Base-by-base conservation (phyloP, 2,888 invertebrate species). In the Schrankia costaestrigalis region DNA sequence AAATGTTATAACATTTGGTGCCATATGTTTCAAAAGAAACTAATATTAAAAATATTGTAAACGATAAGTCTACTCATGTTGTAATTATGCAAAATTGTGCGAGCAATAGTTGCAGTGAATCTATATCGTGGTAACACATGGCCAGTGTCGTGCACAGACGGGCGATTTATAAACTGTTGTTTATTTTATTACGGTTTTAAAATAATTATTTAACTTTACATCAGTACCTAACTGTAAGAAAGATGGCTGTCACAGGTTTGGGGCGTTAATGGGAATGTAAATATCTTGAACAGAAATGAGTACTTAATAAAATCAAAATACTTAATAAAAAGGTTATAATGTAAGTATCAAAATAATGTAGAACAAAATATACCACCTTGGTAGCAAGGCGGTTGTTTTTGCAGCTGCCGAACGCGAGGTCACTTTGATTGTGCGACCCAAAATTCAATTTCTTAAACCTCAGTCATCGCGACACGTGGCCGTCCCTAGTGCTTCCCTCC, bases 71-170 rank as follows among this genome's bases (percentile, higher is more conserved):
- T 51, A 32, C 49, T 52, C 61, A 60, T 42, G 46, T 46, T 49
- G 49, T 42, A 24, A 45, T 60, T 68, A 71, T 71, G 72, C 71
- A 75, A 71, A 74, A 74, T 64, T 64, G 64, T 60, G 62, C 56
- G 59, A 65, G 67, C 65, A 66, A 63, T 70, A 66, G 69, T 73
- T 63, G 58, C 53, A 47, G 62, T 69, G 71, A 78, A 77, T 72
- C 66, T 70, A 75, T 58, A 56, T 44, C 53, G 47, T 39, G 63
- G 66, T 64, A 60, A 56, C 78, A 69, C 65, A 67, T 71, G 76
- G 56, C 57, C 34, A 41, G 35, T 43, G 9, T 25, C 13, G 17
- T 3, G 12, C 5, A 41, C 57, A 71, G 58, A 72, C 78, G 67
- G 38, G 73, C 75, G 66, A 31, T 2, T 22, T 2, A 11, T 24